Conservation (phyloP, 2,113 vertebrate species). For the Pluvianellus socialis region DNA sequence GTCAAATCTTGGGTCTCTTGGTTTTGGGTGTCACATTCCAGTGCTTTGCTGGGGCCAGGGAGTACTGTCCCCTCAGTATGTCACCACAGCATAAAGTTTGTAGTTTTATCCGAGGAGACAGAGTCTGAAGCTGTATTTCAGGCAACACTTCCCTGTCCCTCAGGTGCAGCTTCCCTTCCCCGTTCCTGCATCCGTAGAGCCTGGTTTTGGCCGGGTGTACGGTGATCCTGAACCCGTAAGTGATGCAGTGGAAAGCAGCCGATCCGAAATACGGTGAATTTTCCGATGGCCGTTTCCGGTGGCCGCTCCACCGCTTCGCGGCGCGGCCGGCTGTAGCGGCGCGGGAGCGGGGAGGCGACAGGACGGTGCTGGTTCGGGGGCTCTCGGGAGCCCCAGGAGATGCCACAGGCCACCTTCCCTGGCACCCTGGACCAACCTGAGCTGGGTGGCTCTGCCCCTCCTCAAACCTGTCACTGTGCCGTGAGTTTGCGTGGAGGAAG, state of each 20-base stretch:
- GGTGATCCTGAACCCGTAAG: fast-evolving
- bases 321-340: neutral
- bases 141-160: neutral
- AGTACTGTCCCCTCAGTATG: too few relatives aligned
- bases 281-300: neutral
- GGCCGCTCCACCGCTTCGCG: neutral
- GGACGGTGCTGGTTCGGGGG: neutral
- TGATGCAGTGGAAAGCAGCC: neutral
- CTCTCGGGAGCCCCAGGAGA: neutral
- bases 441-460: neutral
- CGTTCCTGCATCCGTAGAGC: fast-evolving
- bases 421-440: fast-evolving
- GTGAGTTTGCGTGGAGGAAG: neutral
- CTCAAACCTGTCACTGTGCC: neutral
- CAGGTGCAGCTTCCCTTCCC: neutral
- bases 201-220: fast-evolving
- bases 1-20: neutral
- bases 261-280: neutral
- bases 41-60: neutral
- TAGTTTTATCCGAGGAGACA: too few relatives aligned
- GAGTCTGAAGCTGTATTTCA: neutral
- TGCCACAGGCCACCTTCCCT: neutral
- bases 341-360: too few relatives aligned
- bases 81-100: neutral
- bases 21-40: neutral